Percentiles rank a stretch among this genome's conserved stretches.
Evolutionary conservation across 2,797 vertebrate genomes (phyloP).

Genomic region (Poecilia wingei): DNA sequence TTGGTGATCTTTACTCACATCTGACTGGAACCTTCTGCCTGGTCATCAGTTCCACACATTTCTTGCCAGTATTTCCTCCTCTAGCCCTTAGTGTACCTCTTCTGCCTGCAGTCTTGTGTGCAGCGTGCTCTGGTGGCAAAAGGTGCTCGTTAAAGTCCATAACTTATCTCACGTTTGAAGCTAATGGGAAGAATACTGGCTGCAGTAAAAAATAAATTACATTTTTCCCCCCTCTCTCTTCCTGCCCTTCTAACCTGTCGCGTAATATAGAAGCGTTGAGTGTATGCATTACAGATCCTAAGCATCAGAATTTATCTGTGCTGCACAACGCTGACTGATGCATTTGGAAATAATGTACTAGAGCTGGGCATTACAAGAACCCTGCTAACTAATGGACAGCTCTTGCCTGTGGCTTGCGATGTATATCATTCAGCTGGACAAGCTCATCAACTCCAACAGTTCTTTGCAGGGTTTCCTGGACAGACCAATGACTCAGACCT

Average conservation of each 20-base stretch:
- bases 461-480: conserved; percentile 62
- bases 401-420: conserved; percentile 89
- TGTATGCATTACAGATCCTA: conserved; percentile 91
- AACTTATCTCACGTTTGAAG: conserved; percentile 87
- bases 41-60: conserved; percentile 35
- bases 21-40: conserved; percentile 19
- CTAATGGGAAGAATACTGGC: conserved; percentile 94
- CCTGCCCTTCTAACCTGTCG: conserved; percentile 92
- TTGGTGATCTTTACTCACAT: conserved; percentile 32
- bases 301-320: conserved; percentile 92
- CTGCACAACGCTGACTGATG: conserved; percentile 92
- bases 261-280: conserved; percentile 85
- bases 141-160: conserved; percentile 86
- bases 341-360: conserved; percentile 99
- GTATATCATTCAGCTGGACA: conserved; percentile 92
- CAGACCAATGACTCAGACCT: conserved; percentile 57
- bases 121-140: conserved; percentile 81
- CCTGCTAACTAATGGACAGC: conserved; percentile 93
- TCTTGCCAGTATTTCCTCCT: conserved; percentile 33
- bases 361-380: conserved; percentile 89
- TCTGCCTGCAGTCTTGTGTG: conserved; percentile 70
- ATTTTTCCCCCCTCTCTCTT: conserved; percentile 75
- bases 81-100: conserved; percentile 34
- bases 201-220: conserved; percentile 95
- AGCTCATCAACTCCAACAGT: conserved; percentile 85